These are phyloP conservation scores for Asarcornis scutulata DNA, from an alignment of 2,113 vertebrate genomes.

Conservation along the genomic window DNA sequence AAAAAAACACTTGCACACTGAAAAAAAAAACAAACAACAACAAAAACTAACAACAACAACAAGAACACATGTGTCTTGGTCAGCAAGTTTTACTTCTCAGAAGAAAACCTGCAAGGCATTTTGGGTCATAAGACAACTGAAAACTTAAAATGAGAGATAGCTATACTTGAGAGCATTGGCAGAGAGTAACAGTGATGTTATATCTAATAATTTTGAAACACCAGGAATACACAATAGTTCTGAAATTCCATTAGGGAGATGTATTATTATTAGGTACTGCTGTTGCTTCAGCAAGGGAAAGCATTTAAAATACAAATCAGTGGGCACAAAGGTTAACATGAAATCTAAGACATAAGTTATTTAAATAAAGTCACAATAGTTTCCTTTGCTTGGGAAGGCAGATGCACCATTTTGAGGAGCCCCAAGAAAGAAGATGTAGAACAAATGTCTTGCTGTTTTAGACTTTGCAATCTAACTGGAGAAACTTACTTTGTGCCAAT, in stretches of 20 bases:
- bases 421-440: conserved; percentile 19
- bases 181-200: conserved; percentile 9
- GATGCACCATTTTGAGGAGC: conserved; percentile 54
- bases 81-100: not conserved
- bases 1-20: not conserved
- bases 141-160: not conserved
- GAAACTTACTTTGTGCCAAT: conserved; percentile 67
- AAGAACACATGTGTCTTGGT: not conserved
- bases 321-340: not conserved
- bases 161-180: not conserved
- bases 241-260: conserved; percentile 41
- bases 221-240: conserved; percentile 17
- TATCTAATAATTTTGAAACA: conserved; percentile 30
- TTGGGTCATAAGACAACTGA: not conserved
- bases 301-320: conserved; percentile 36
- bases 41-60: no score
- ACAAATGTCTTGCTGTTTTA: conserved; percentile 56
- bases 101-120: not conserved
- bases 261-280: conserved; percentile 45
- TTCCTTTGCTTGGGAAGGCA: not conserved
- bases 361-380: conserved; percentile 54
- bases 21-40: not conserved
- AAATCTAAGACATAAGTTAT: conserved; percentile 6
- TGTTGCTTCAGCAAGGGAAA: conserved; percentile 14
- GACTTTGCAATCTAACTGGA: conserved; percentile 35